phyloP scores from a whole-genome alignment of 1,140 invertebrate genomes.

The Pseudoatta argentina region DNA sequence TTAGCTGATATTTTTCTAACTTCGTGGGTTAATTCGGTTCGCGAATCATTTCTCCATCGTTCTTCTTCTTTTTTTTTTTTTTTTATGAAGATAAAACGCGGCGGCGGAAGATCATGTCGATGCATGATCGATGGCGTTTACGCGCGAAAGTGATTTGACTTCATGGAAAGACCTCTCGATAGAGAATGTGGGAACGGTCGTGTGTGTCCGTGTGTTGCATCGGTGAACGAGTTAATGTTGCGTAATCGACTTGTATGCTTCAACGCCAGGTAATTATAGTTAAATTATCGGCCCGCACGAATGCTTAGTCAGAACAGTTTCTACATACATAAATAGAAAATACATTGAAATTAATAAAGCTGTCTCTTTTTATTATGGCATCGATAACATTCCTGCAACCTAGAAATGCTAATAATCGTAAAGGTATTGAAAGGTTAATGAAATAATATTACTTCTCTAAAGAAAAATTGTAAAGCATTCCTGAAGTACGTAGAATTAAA shows the following conservation, averaged over 20 bases:
- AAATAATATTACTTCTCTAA: not conserved
- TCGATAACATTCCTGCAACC: not conserved
- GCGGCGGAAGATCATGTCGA: conserved; percentile 24
- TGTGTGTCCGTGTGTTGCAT: conserved; percentile 18
- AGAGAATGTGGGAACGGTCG: conserved; percentile 52
- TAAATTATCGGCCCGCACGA: conserved; percentile 40
- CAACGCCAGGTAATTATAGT: conserved; percentile 38
- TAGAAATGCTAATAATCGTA: not conserved
- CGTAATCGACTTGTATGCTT: conserved; percentile 45
- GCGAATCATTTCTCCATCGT: conserved; percentile 9
- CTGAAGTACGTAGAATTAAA: not conserved
- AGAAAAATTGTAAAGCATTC: not conserved
- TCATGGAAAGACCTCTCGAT: conserved; percentile 28
- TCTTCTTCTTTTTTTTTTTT: not conserved
- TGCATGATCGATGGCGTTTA: conserved; percentile 56
- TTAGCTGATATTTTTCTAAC: not conserved
- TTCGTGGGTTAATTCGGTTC: conserved; percentile 42
- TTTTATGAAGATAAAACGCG: not conserved
- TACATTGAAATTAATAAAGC: conserved; percentile 20
- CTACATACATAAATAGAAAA: not conserved
- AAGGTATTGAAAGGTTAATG: not conserved
- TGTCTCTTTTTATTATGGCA: not conserved
- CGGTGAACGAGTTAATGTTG: conserved; percentile 50
- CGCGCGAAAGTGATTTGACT: conserved; percentile 57
- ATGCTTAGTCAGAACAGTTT: not conserved